These are phyloP conservation scores for Lates japonicus DNA, from an alignment of 2,797 vertebrate species.

Conservation along the genomic window DNA sequence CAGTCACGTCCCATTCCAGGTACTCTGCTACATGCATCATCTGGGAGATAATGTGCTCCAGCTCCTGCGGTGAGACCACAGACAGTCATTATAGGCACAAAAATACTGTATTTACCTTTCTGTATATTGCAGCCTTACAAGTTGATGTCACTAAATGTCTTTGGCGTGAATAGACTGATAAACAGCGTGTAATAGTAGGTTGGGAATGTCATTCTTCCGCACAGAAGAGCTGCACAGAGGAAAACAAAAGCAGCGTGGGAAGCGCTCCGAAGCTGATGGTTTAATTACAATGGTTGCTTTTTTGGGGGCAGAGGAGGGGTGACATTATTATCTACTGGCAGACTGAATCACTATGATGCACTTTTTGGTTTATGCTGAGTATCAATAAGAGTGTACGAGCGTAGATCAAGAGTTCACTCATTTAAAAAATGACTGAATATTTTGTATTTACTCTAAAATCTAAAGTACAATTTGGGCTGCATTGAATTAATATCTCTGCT, in stretches of 20 bases:
- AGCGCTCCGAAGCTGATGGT: slow-evolving; percentile 60
- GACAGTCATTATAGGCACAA: slow-evolving; percentile 59
- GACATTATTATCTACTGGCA: slow-evolving; percentile 63
- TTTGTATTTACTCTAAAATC: slow-evolving; percentile 6
- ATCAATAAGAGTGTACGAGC: background rate
- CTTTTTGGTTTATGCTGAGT: slow-evolving; percentile 16
- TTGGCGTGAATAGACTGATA: slow-evolving; percentile 56
- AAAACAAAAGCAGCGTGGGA: slow-evolving; percentile 72
- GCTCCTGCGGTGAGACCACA: slow-evolving; percentile 85
- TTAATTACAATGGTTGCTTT: slow-evolving; percentile 76
- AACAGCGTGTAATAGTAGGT: slow-evolving; percentile 69
- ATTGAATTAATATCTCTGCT: background rate
- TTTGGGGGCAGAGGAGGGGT: slow-evolving; percentile 4
- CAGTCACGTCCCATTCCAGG: slow-evolving; percentile 96
- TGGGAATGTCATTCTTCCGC: slow-evolving; percentile 41
- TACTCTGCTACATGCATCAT: slow-evolving; percentile 99
- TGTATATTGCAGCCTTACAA: slow-evolving; percentile 55
- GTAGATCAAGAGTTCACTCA: background rate
- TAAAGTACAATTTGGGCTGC: background rate
- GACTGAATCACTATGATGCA: slow-evolving; percentile 49
- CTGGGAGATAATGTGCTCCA: slow-evolving; percentile 96
- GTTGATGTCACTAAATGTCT: slow-evolving; percentile 36
- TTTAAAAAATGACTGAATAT: background rate
- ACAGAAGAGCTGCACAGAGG: slow-evolving; percentile 34
- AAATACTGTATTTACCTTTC: slow-evolving; percentile 74